Evolutionary conservation across 2,113 vertebrate genomes (phyloP).

Genomic region (Hymenochirus boettgeri): DNA sequence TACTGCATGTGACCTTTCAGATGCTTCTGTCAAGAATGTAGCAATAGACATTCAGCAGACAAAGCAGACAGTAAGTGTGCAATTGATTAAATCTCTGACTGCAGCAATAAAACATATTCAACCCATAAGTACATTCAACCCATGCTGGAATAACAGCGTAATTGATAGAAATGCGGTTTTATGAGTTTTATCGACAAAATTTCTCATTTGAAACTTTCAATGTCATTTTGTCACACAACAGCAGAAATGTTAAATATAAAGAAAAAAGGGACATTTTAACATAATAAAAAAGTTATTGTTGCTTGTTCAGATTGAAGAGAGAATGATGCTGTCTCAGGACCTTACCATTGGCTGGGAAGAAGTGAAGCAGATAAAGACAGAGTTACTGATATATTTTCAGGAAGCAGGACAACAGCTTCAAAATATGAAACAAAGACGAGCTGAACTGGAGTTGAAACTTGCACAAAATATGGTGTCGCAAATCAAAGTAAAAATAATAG

Average conservation of each 20-base stretch:
- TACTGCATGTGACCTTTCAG: slow-evolving; percentile 84
- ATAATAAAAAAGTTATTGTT: too few species aligned
- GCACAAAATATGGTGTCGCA: slow-evolving; percentile 89
- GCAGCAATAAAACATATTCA: too few species aligned
- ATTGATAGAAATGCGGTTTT: too few species aligned
- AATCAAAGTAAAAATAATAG: slow-evolving; percentile 87
- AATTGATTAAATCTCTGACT: too few species aligned
- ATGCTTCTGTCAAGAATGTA: slow-evolving; percentile 72
- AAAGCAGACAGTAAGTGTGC: slow-evolving; percentile 79
- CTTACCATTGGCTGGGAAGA: slow-evolving; percentile 87
- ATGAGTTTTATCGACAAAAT: too few species aligned
- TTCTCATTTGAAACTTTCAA: too few species aligned
- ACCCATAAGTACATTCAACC: too few species aligned
- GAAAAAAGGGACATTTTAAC: too few species aligned
- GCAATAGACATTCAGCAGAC: slow-evolving; percentile 83
- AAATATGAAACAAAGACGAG: slow-evolving; percentile 78
- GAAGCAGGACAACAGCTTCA: slow-evolving; percentile 86
- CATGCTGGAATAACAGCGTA: too few species aligned
- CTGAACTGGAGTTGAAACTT: slow-evolving; percentile 86
- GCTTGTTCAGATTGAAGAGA: slow-evolving; percentile 89
- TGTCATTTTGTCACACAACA: too few species aligned
- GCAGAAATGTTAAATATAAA: too few species aligned
- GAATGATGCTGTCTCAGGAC: slow-evolving; percentile 78
- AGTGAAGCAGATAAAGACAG: slow-evolving; percentile 77
- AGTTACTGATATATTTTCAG: slow-evolving; percentile 81